Percentiles rank a stretch among this genome's conserved stretches.
phyloP scores from a whole-genome alignment of 2,797 vertebrate genomes.

The Halcyon smyrnensis region DNA sequence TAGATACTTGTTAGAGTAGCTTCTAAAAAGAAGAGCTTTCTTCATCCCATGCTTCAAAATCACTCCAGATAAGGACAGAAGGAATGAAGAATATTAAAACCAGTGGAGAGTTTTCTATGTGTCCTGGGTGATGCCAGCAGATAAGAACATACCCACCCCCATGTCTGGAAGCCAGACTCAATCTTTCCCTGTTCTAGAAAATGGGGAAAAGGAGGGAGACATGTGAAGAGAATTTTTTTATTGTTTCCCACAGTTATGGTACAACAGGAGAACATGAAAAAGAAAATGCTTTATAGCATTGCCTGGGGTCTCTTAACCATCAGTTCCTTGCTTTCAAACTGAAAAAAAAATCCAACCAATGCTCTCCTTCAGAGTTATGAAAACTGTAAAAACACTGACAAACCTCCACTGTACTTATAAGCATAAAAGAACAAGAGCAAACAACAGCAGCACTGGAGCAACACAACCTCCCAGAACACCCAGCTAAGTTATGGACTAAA shows the following conservation, averaged over 20 bases:
- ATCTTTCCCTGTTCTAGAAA: background rate
- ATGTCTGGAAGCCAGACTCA: background rate
- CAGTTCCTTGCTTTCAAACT: background rate
- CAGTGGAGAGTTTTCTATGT: background rate
- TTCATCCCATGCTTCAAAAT: background rate
- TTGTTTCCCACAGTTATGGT: background rate
- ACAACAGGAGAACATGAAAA: background rate
- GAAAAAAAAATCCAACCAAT: background rate
- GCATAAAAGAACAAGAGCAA: background rate
- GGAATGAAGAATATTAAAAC: background rate
- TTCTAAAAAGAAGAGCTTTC: background rate
- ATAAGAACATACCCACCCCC: background rate
- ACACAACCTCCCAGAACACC: background rate
- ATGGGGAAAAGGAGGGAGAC: background rate
- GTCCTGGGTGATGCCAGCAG: background rate
- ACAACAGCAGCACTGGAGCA: background rate
- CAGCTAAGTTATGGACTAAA: background rate
- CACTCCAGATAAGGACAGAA: background rate
- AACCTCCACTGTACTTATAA: rapidly evolving
- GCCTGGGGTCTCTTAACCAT: background rate
- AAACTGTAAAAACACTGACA: background rate
- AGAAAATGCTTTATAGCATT: background rate
- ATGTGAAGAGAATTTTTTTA: background rate
- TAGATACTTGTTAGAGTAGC: background rate
- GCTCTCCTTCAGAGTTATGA: background rate